phyloP scores from a whole-genome alignment of 2,797 vertebrate genomes.

The Cossypha heuglini region DNA sequence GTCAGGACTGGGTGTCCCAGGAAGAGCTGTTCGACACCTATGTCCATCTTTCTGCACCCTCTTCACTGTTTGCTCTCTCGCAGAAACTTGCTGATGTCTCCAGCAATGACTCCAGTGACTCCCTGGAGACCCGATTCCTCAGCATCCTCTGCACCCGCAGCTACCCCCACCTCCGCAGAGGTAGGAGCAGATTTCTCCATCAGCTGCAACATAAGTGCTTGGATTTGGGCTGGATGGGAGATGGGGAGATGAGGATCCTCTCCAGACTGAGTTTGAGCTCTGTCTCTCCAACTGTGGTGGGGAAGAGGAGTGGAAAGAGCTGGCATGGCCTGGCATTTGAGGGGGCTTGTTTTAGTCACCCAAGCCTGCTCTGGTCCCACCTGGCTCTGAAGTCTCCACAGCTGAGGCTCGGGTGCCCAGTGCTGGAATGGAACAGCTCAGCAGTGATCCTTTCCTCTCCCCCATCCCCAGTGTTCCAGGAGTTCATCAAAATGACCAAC shows the following conservation, averaged over 20 bases:
- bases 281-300: not conserved
- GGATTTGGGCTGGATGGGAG: not conserved
- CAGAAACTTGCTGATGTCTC: conserved; percentile 89
- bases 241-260: not conserved
- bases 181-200: conserved; percentile 60
- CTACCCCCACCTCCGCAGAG: conserved; percentile 91
- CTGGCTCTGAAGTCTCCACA: not conserved
- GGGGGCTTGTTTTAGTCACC: not conserved
- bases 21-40: not conserved
- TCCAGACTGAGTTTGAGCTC: not conserved
- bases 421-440: not conserved
- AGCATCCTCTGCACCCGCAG: conserved; percentile 93
- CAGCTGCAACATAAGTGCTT: not conserved
- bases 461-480: conserved; percentile 87
- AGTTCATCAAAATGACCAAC: conserved; percentile 91
- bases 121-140: conserved; percentile 92
- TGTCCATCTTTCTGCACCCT: not conserved
- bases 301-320: not conserved
- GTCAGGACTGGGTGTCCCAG: not conserved
- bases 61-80: not conserved
- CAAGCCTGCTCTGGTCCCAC: not conserved
- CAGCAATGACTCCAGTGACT: conserved; percentile 84
- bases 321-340: not conserved
- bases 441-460: not conserved
- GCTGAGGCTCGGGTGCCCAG: not conserved